Evolutionary conservation across 30 jellyfish, hydroid and myxozoan genomes (phyloP), one percentile per base, ranked within the genome.

Genomic region (Rhopilema esculentum): DNA sequence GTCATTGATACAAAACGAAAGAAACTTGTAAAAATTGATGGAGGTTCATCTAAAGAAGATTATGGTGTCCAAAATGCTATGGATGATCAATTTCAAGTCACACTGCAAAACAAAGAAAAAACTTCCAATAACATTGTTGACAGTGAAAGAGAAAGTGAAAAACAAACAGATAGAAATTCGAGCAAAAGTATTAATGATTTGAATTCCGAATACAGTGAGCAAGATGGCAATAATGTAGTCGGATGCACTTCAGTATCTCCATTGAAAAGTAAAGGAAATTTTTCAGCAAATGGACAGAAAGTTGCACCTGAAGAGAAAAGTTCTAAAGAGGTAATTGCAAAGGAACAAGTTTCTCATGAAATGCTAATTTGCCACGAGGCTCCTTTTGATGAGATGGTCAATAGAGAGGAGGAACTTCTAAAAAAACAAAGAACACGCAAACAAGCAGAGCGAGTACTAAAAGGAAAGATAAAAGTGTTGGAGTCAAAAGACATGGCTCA

Each of bases 391-490:
- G 84, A 73, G 28, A 18, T 18, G 8, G 22, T 32, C 32, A 68
- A 73, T 33, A 69, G 33, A 27, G 22, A 17, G 8, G 26, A 2
- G 23, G 51, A 16, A 49, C 40, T 40, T 8, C 4, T 12, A 6
- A 8, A 33, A 18, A 1, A 33, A 33, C 17, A 7, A 30, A 1
- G 84, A 28, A 33, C 78, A 28, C 30, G 19, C 68, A 32, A 85
- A 68, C 83, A 74, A 49, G 94, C 94, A 1, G 87, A 85, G 52
- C 75, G 49, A 18, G 31, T 85, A 0, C 25, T 85, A 26, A 62
- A 68, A 22, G 94, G 94, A n/a, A 85, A 75, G 33, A 85, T 85
- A 23, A 30, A 50, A 16, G 69, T 75, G 33, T 67, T 85, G 22
- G 21, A 22, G n/a, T 82, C 83, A 8, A 49, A 49, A 1, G 79